Evolutionary conservation across 2,797 vertebrate species (phyloP).

Genomic region (Amazona finschi): DNA sequence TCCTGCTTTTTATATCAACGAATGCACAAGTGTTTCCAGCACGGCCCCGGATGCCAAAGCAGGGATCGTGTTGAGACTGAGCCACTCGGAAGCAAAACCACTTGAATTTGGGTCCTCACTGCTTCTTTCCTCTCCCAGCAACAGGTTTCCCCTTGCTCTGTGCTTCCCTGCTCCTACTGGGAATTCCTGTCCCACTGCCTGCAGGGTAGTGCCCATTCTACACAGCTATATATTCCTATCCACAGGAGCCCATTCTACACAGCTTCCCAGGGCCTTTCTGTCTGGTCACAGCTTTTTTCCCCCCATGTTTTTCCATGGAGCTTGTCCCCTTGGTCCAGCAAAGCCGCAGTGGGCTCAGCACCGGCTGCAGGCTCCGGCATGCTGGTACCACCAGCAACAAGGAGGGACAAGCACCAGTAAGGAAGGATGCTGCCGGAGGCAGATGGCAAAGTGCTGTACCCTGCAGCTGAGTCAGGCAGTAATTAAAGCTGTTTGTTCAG

Average conservation of each 20-base stretch:
- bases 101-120: fast-evolving
- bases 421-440: neutral
- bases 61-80: fast-evolving
- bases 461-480: neutral
- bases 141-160: neutral
- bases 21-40: fast-evolving
- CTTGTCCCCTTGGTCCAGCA: fast-evolving
- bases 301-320: neutral
- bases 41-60: fast-evolving
- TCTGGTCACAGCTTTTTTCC: neutral
- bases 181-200: neutral
- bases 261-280: fast-evolving
- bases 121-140: neutral
- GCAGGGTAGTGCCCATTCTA: neutral
- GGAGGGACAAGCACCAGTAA: neutral
- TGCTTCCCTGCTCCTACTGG: neutral
- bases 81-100: neutral
- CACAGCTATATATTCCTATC: neutral
- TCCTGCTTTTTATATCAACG: neutral
- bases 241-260: neutral
- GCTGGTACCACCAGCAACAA: fast-evolving
- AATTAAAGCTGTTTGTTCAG: neutral
- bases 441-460: neutral
- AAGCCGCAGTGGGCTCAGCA: neutral
- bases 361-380: neutral